Evolutionary conservation across 2,888 invertebrate species (phyloP).

Genomic region (Eurois occulta): DNA sequence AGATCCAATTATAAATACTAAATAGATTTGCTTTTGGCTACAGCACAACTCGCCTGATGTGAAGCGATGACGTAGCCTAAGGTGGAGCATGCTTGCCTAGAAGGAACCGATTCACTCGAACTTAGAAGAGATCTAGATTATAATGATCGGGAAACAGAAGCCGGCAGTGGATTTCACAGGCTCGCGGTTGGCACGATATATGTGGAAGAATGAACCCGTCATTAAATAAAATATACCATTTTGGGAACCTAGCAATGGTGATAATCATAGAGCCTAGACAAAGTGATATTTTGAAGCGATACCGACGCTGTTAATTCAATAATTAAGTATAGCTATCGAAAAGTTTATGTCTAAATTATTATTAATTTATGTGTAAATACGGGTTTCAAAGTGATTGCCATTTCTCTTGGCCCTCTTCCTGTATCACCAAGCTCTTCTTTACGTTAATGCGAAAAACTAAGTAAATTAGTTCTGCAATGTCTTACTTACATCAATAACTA

Average conservation of each 20-base stretch:
- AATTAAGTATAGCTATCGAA: not conserved
- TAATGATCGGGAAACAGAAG: too few species aligned
- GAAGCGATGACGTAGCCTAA: too few species aligned
- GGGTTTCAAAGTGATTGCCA: not conserved
- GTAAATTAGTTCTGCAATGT: not conserved
- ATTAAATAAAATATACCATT: not conserved
- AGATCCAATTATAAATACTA: not conserved
- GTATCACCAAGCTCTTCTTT: too few species aligned
- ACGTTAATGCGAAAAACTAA: not conserved
- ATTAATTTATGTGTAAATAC: not conserved
- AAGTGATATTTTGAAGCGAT: not conserved
- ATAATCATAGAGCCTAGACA: not conserved
- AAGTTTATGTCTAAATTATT: not conserved
- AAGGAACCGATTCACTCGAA: too few species aligned
- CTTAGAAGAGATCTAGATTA: too few species aligned
- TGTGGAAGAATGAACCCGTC: too few species aligned
- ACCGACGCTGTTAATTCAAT: not conserved
- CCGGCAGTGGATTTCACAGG: too few species aligned
- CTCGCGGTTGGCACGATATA: too few species aligned
- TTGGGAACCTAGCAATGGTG: not conserved
- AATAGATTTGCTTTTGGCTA: too few species aligned
- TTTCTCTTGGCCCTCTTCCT: not conserved
- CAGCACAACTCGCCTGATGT: too few species aligned
- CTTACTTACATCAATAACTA: not conserved
- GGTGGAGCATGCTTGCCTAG: too few species aligned